These are phyloP conservation scores for Dinoponera quadriceps DNA, from an alignment of 1,140 invertebrate species.

Conservation along the genomic window DNA sequence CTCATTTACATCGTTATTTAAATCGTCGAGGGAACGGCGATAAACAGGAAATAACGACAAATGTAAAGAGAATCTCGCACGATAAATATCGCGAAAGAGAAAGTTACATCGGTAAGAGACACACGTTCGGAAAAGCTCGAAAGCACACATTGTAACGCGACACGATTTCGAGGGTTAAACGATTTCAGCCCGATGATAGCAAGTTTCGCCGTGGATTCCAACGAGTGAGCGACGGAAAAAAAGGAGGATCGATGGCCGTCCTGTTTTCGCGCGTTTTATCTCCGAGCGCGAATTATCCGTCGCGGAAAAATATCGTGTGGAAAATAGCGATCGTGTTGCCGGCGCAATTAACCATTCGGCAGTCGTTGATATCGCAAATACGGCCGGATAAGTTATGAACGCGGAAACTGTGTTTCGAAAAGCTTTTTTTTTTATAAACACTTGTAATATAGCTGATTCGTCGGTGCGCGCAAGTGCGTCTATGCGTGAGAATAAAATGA, in stretches of 20 bases:
- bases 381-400: neutral
- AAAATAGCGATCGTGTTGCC: conserved; percentile 18
- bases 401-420: neutral
- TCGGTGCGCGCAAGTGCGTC: no score
- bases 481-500: no score
- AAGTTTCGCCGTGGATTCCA: neutral
- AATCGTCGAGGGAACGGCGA: neutral
- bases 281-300: conserved; percentile 2
- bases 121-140: neutral
- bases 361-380: neutral
- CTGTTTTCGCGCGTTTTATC: neutral
- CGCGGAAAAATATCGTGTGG: neutral
- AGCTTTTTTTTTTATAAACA: neutral
- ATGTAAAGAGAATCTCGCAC: neutral
- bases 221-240: neutral
- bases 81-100: neutral
- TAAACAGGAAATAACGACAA: conserved; percentile 4
- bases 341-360: conserved; percentile 7
- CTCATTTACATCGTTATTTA: neutral
- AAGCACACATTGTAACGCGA: neutral
- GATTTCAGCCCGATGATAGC: neutral
- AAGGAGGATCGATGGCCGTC: neutral
- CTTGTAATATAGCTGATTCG: neutral
- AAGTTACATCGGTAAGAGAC: neutral
- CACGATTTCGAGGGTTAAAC: conserved; percentile 13